Evolutionary conservation across 2,113 vertebrate species (phyloP).

Genomic region (Psittacula cyanocephala): DNA sequence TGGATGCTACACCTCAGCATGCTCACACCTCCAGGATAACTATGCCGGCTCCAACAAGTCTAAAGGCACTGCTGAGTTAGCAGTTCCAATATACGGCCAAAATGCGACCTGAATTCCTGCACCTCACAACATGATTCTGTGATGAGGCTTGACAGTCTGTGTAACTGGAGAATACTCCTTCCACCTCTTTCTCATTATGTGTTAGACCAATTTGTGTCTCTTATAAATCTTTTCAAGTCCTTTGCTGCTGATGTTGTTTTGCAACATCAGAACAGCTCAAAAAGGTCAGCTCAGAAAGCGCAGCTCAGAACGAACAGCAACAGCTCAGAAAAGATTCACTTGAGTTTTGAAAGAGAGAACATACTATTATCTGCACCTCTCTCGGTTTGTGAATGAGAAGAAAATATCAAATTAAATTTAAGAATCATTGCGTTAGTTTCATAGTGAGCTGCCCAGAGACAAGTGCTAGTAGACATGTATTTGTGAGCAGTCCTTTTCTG

Average conservation of each 20-base stretch:
- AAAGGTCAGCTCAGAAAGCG: neutral
- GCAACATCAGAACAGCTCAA: neutral
- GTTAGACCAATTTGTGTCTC: neutral
- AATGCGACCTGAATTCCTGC: neutral
- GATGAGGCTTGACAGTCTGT: neutral
- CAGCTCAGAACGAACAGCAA: neutral
- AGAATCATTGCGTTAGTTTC: neutral
- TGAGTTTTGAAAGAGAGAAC: neutral
- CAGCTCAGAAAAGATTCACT: neutral
- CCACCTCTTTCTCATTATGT: neutral
- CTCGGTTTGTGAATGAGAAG: neutral
- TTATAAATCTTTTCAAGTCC: neutral
- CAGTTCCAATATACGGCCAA: neutral
- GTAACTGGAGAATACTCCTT: neutral
- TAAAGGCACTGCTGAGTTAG: neutral
- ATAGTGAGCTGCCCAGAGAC: neutral
- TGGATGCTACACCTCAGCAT: neutral
- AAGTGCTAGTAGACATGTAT: neutral
- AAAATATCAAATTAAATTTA: neutral
- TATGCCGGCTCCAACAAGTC: neutral
- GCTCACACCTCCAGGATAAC: neutral
- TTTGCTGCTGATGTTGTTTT: neutral
- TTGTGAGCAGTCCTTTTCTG: neutral
- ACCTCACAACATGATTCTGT: neutral
- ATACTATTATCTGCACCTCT: neutral